Evolutionary conservation across 2,888 invertebrate species (phyloP).

Genomic region (Polymixis lichenea): DNA sequence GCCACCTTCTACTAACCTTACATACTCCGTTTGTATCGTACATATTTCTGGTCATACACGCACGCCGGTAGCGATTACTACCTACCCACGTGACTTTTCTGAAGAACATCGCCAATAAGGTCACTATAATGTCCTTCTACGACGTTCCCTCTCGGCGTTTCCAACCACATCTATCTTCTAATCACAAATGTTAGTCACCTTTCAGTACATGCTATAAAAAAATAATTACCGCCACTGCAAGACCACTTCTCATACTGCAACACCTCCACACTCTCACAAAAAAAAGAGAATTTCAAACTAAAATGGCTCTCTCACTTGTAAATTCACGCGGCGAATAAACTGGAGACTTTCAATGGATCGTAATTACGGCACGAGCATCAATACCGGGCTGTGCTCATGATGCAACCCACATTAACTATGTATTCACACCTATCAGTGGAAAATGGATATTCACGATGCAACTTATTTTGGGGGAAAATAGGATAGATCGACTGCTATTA

Average conservation of each 20-base stretch:
- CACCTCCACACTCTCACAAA: neutral
- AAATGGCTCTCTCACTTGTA: neutral
- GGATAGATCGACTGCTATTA: too few relatives aligned
- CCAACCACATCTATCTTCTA: too few relatives aligned
- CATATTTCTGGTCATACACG: too few relatives aligned
- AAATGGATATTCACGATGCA: conserved; percentile 15
- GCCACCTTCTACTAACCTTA: too few relatives aligned
- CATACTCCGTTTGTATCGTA: too few relatives aligned
- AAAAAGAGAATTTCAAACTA: neutral
- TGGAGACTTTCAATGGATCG: conserved; percentile 18
- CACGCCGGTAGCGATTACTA: too few relatives aligned
- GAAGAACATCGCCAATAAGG: neutral
- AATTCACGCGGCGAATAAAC: conserved; percentile 14
- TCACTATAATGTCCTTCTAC: neutral
- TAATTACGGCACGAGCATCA: conserved; percentile 24
- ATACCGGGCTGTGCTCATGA: conserved; percentile 13
- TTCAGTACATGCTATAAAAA: neutral
- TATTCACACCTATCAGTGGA: conserved; percentile 24
- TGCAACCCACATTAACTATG: conserved; percentile 14
- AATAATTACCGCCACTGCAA: neutral
- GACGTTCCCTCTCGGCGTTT: too few relatives aligned
- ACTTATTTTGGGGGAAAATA: neutral
- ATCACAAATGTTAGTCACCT: neutral
- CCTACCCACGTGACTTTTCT: neutral
- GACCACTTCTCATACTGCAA: neutral